These are phyloP conservation scores for Cariama cristata DNA, from an alignment of 2,113 vertebrate genomes.

Conservation along the genomic window DNA sequence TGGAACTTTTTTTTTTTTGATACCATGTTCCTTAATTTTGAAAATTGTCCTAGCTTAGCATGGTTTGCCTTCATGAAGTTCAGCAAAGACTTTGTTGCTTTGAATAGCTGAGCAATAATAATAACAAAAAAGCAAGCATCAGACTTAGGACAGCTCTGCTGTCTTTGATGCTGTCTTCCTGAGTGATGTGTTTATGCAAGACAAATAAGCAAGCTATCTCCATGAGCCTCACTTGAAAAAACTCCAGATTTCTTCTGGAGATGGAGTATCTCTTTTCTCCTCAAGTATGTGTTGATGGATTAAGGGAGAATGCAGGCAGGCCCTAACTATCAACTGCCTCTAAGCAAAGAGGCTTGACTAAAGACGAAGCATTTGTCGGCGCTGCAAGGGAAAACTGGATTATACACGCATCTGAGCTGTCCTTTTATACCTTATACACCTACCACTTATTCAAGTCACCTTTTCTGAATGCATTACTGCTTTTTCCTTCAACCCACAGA, in stretches of 20 bases:
- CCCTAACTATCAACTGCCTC: not conserved
- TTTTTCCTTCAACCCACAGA: not conserved
- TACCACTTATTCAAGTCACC: not conserved
- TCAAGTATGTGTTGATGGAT: conserved; percentile 51
- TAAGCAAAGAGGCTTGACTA: not conserved
- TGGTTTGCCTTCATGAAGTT: not conserved
- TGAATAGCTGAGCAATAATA: not conserved
- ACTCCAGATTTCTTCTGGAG: conserved; percentile 22
- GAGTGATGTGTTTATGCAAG: conserved; percentile 25
- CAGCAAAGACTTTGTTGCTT: conserved; percentile 2
- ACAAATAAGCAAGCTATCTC: conserved; percentile 1
- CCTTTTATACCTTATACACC: not conserved
- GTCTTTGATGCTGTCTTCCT: conserved; percentile 18
- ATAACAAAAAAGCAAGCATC: not conserved
- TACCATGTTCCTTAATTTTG: not conserved
- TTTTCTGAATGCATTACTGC: not conserved
- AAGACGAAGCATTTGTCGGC: not conserved
- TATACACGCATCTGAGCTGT: not conserved
- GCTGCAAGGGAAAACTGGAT: not conserved
- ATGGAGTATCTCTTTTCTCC: not conserved
- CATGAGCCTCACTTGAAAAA: conserved; percentile 29
- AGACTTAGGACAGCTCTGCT: not conserved
- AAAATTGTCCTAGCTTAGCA: not conserved
- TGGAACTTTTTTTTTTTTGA: not conserved
- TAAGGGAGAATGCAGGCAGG: conserved; percentile 16